Conservation (phyloP, 2,113 vertebrate species). For the Odobenus rosmarus region DNA sequence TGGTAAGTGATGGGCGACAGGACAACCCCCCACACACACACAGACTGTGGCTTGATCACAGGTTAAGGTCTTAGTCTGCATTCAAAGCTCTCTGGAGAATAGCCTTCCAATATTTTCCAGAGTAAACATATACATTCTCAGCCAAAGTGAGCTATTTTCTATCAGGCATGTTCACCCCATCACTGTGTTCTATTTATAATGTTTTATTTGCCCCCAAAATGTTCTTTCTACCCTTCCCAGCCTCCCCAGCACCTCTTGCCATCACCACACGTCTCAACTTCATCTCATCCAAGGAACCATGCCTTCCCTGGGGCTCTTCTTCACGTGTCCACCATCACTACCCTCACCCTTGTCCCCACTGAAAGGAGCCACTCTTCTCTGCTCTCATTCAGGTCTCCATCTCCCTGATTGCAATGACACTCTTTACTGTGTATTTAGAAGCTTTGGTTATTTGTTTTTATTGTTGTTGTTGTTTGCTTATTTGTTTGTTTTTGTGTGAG, state of each 20-base stretch:
- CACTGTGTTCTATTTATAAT: background rate
- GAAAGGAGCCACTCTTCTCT: background rate
- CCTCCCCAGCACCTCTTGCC: background rate
- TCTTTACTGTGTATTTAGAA: background rate
- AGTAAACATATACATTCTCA: background rate
- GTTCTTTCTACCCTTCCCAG: background rate
- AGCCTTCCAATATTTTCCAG: background rate
- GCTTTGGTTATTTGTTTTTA: background rate
- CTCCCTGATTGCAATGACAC: background rate
- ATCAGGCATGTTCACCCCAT: background rate
- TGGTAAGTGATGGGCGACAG: background rate
- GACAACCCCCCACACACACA: background rate
- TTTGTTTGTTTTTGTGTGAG: background rate
- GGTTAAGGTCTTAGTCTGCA: background rate
- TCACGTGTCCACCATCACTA: background rate
- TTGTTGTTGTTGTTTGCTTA: background rate
- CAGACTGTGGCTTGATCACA: background rate
- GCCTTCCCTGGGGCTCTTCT: background rate
- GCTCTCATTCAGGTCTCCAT: background rate
- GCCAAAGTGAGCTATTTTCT: background rate
- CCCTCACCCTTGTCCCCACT: background rate
- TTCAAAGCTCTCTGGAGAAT: background rate
- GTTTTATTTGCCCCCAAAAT: background rate
- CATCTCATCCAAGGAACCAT: background rate
- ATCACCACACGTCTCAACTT: background rate